Percentiles rank a stretch among this genome's conserved stretches.
phyloP scores from a whole-genome alignment of 1,140 invertebrate genomes.

The Colletes latitarsis region DNA sequence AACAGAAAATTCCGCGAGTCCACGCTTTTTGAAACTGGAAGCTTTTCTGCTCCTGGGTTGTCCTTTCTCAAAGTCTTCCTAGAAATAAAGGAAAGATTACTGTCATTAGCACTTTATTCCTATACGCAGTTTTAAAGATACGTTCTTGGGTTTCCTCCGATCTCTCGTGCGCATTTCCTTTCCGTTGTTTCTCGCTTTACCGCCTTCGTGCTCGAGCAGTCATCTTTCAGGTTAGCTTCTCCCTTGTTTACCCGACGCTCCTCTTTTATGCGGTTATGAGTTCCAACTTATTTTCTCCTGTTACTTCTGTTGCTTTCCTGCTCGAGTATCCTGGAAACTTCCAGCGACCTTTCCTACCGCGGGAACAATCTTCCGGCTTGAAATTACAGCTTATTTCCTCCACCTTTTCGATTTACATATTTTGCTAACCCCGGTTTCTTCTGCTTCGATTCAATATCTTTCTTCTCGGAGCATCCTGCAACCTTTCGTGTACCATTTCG shows the following conservation, averaged over 20 bases:
- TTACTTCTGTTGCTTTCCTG: neutral
- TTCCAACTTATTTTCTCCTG: slow-evolving; percentile 32
- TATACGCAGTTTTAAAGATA: neutral
- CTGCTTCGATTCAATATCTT: neutral
- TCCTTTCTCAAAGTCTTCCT: neutral
- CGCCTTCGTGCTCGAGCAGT: neutral
- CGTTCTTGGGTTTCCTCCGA: neutral
- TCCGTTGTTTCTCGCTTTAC: slow-evolving; percentile 10
- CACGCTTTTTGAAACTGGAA: neutral
- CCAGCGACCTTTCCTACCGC: slow-evolving; percentile 9
- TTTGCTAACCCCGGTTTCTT: neutral
- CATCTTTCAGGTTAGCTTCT: slow-evolving; percentile 6
- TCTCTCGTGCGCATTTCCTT: slow-evolving; percentile 25
- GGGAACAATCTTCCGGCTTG: slow-evolving; percentile 20
- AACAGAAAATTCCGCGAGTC: neutral
- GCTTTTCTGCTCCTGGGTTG: neutral
- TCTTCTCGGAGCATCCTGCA: neutral
- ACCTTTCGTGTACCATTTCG: neutral
- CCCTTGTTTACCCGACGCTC: slow-evolving; percentile 25
- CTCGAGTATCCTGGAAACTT: slow-evolving; percentile 1
- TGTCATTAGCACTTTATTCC: slow-evolving; percentile 1
- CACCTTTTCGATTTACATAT: slow-evolving; percentile 27
- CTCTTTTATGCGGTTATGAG: slow-evolving; percentile 35
- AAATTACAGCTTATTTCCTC: slow-evolving; percentile 34
- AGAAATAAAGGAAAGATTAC: neutral